These are phyloP conservation scores for Papilio protenor DNA, from an alignment of 2,888 invertebrate species.

Conservation along the genomic window DNA sequence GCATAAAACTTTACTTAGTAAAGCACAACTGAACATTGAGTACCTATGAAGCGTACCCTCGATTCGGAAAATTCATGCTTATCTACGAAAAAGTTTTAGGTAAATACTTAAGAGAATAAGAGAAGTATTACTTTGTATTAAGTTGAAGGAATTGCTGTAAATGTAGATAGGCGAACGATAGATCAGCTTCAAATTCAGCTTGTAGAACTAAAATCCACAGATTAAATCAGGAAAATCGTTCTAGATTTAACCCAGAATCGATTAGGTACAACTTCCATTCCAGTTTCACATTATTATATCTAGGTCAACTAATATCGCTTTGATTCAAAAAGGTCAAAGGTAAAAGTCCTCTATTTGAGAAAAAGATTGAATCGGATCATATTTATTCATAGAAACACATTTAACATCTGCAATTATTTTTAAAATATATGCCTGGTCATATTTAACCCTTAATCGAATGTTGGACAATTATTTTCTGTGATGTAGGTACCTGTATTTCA, in stretches of 20 bases:
- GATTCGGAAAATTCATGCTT: background rate
- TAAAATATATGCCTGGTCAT: background rate
- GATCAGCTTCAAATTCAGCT: background rate
- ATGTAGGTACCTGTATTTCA: no score
- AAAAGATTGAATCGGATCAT: background rate
- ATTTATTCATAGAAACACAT: background rate
- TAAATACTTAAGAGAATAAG: background rate
- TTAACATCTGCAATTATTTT: background rate
- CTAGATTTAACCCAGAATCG: background rate
- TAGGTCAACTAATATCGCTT: conserved; percentile 10
- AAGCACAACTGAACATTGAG: conserved; percentile 7
- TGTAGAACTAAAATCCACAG: background rate
- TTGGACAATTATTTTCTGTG: no score
- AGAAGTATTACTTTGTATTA: background rate
- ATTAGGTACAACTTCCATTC: background rate
- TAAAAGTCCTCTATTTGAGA: conserved; percentile 2
- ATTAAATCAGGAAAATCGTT: background rate
- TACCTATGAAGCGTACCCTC: background rate
- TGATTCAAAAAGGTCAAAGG: conserved; percentile 4
- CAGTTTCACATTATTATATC: conserved; percentile 3
- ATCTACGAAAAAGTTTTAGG: background rate
- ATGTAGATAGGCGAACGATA: background rate
- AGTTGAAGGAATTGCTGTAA: background rate
- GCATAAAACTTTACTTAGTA: conserved; percentile 7
- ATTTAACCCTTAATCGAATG: no score